phyloP scores from a whole-genome alignment of 2,888 invertebrate species.

The Lithophane ornitopus region DNA sequence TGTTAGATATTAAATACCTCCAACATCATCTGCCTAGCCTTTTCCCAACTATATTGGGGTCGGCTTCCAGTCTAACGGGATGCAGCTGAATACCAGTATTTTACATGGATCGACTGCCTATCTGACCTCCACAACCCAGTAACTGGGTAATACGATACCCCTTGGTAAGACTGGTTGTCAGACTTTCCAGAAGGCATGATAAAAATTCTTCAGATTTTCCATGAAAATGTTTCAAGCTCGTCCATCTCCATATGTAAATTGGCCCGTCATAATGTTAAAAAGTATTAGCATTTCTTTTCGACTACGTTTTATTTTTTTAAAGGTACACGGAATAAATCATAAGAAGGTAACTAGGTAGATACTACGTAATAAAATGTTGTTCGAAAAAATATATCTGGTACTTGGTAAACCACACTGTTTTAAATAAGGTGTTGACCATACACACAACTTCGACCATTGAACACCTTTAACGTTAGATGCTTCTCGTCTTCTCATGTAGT shows the following conservation, averaged over 20 bases:
- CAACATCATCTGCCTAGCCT: conserved; percentile 23
- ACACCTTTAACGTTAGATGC: too few species aligned
- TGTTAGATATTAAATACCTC: conserved; percentile 33
- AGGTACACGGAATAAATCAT: neutral
- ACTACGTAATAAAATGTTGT: neutral
- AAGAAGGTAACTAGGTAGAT: neutral
- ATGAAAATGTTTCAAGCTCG: conserved; percentile 23
- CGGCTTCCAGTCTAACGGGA: too few species aligned
- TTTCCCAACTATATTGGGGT: too few species aligned
- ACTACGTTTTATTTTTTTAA: neutral
- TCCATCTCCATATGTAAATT: conserved; percentile 37
- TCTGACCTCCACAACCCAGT: too few species aligned
- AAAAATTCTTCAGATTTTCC: conserved; percentile 20
- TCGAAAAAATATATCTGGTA: neutral
- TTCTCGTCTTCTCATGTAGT: neutral
- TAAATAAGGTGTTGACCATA: neutral
- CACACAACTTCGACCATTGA: too few species aligned
- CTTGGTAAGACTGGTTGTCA: too few species aligned
- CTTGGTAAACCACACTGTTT: neutral
- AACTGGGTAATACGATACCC: too few species aligned
- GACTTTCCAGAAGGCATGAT: conserved; percentile 17
- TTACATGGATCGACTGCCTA: too few species aligned
- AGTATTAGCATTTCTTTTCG: conserved; percentile 28
- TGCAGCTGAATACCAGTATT: too few species aligned
- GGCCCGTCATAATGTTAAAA: neutral